Percentiles rank a stretch among this genome's conserved stretches.
phyloP scores from a whole-genome alignment of 2,888 invertebrate species.

The Oligia strigilis region DNA sequence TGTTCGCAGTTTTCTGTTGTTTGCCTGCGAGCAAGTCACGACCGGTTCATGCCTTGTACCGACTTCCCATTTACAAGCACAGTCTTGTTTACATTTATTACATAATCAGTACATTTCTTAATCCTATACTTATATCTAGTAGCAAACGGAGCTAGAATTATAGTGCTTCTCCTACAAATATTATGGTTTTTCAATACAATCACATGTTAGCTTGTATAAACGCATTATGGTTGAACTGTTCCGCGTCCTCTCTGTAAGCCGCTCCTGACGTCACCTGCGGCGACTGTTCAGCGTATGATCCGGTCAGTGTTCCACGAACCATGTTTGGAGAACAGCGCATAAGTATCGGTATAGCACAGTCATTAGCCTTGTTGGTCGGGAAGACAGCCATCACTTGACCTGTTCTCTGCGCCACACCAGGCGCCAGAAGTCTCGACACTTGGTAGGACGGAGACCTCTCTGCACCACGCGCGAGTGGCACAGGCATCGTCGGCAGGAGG shows the following conservation, averaged over 20 bases:
- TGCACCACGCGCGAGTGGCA: conserved; percentile 73
- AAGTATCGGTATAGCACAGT: conserved; percentile 75
- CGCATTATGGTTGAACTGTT: conserved; percentile 9
- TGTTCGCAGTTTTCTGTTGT: too few relatives aligned
- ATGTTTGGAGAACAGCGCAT: conserved; percentile 77
- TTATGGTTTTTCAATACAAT: not conserved
- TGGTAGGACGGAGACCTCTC: conserved; percentile 44
- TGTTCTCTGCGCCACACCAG: not conserved
- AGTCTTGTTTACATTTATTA: too few relatives aligned
- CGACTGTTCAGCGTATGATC: conserved; percentile 38
- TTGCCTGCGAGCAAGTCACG: too few relatives aligned
- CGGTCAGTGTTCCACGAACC: conserved; percentile 63
- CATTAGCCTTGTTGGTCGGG: conserved; percentile 54
- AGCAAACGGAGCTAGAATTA: too few relatives aligned
- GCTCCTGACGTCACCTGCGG: conserved; percentile 7
- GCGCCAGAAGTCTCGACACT: conserved; percentile 6
- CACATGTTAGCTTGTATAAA: conserved; percentile 17
- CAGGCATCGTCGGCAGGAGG: conserved; percentile 83
- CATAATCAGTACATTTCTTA: too few relatives aligned
- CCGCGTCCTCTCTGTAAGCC: conserved; percentile 31
- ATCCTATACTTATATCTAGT: too few relatives aligned
- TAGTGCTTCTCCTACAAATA: too few relatives aligned
- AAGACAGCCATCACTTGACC: conserved; percentile 64
- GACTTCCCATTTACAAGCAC: too few relatives aligned
- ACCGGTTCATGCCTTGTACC: too few relatives aligned